A percentile compares a stretch with the other conserved stretches of the same genome.
These are phyloP conservation scores for Hucho hucho DNA, from an alignment of 2,113 vertebrate species.

Conservation along the genomic window DNA sequence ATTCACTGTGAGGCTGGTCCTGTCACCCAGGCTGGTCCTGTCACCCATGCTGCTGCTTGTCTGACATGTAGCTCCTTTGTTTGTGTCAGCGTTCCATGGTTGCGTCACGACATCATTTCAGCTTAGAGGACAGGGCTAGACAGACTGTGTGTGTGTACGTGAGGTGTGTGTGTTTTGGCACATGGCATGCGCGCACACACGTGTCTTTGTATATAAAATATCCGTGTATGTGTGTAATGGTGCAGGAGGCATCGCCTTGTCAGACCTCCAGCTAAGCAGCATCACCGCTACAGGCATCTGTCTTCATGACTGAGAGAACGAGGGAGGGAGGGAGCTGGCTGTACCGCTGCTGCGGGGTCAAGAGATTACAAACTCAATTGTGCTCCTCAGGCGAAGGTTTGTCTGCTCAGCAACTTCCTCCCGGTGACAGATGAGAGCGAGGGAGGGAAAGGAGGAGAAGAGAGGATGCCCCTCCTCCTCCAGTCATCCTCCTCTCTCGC, in stretches of 20 bases:
- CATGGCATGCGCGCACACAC: constrained; percentile 7
- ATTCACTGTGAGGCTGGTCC: neutral
- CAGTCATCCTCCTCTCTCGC: constrained; percentile 56
- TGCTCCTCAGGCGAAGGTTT: constrained; percentile 54
- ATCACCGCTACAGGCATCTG: constrained; percentile 52
- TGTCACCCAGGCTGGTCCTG: neutral
- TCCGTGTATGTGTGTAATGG: constrained; percentile 29
- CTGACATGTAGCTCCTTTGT: neutral
- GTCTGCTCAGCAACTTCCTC: constrained; percentile 64
- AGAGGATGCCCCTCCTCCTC: constrained; percentile 5
- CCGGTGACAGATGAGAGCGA: constrained; percentile 49
- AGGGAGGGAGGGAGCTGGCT: constrained; percentile 24
- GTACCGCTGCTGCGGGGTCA: constrained; percentile 55
- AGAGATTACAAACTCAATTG: constrained; percentile 68
- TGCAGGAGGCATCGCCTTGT: constrained; percentile 56
- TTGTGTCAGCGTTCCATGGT: neutral
- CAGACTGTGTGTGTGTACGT: constrained; percentile 14
- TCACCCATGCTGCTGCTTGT: neutral
- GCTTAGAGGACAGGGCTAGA: neutral
- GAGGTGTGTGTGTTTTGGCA: constrained; percentile 22
- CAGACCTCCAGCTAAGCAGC: constrained; percentile 38
- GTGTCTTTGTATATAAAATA: neutral
- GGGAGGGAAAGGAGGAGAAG: constrained; percentile 29
- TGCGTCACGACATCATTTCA: neutral
- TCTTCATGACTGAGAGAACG: constrained; percentile 38